Evolutionary conservation across 2,113 vertebrate genomes (phyloP).

Genomic region (Cyphomyrus plagiostoma): DNA sequence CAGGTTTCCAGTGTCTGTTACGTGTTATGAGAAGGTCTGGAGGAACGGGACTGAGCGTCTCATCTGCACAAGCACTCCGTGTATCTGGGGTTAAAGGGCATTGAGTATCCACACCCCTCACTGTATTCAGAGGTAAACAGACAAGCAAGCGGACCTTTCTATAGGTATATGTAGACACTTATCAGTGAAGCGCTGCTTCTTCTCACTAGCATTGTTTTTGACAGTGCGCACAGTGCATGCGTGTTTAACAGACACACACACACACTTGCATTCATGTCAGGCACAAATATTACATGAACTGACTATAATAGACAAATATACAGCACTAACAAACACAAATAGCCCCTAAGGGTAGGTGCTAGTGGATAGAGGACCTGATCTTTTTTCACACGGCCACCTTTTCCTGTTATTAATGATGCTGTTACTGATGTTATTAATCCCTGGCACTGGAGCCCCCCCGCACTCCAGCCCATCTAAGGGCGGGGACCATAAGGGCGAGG

Average conservation of each 20-base stretch:
- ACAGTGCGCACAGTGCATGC: background rate
- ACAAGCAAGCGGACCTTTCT: background rate
- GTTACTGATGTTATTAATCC: background rate
- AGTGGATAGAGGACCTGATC: background rate
- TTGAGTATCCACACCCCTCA: background rate
- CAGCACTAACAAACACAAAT: background rate
- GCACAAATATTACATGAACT: background rate
- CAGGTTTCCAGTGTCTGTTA: conserved; percentile 18
- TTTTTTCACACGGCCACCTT: background rate
- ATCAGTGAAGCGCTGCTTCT: background rate
- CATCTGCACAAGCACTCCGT: background rate
- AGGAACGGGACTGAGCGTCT: background rate
- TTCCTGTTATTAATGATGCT: background rate
- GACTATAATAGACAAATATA: background rate
- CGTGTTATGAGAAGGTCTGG: conserved; percentile 8
- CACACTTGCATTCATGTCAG: background rate
- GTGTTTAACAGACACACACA: background rate
- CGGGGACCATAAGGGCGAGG: background rate
- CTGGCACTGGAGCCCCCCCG: background rate
- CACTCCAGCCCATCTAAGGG: background rate
- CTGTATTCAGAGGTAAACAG: background rate
- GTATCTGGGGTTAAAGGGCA: background rate
- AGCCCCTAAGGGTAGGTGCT: background rate
- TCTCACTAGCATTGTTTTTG: background rate
- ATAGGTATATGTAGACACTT: background rate